Base-by-base conservation (phyloP, 2,797 vertebrate species). In the Anabacerthia variegaticeps region DNA sequence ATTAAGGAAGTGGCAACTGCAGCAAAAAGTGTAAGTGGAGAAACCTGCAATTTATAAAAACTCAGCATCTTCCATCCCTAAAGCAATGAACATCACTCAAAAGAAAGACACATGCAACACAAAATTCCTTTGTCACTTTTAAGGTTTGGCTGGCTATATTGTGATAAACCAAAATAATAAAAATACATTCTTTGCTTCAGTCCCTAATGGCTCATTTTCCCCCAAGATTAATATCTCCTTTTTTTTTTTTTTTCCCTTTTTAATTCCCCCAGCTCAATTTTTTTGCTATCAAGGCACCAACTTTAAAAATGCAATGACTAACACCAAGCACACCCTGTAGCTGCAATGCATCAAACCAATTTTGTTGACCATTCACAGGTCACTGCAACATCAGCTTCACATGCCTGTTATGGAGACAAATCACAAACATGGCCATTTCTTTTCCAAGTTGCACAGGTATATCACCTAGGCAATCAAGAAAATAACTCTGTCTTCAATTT, bases 341-440 rank as follows among this genome's bases (percentile, higher is more conserved):
- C 56, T 86, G 72, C 93, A 94, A 88, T 87, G 67, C 80, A 86
- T 92, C 81, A 95, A 91, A 67, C 72, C 32, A 44, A 37, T 91
- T 93, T 63, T 63, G 52, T 39, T 92, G 92, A 92, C 68, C 51
- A 62, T 88, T 86, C 44, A 89, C 0, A 2, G 86, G 44, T 71
- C 75, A 95, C 62, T 89, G 72, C 43, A 82, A 52, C 24, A 44
- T 58, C 58, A 87, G 26, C 17, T 52, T 81, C 37, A 78, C 23
- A 7, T 49, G 62, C 28, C 46, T 63, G 26, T 81, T 91, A 27
- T 16, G 41, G 59, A 81, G 59, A 86, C 34, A 77, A 83, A 88
- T 43, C 17, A 74, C 56, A 80, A 86, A 61, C 41, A 37, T 1
- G 15, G 71, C 30, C 32, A n/a, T 39, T 93, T 75, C n/a, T 59